phyloP scores from a whole-genome alignment of 2,888 invertebrate species.

The Danaus chrysippus region DNA sequence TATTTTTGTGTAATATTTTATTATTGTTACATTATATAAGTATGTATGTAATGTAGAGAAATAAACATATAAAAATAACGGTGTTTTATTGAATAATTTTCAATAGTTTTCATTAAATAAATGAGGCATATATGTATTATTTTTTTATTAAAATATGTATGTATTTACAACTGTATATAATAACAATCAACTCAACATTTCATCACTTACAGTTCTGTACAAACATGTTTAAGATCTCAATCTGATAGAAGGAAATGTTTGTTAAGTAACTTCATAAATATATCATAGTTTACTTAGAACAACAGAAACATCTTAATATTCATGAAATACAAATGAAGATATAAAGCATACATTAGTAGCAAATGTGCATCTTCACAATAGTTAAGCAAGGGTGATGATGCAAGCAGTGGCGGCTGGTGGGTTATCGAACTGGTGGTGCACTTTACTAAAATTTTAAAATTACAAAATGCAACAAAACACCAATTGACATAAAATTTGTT shows the following conservation, averaged over 20 bases:
- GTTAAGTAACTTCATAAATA: background rate
- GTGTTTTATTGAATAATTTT: background rate
- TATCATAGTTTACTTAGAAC: too few relatives aligned
- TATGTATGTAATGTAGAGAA: background rate
- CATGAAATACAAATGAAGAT: too few relatives aligned
- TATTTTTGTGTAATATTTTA: conserved; percentile 24
- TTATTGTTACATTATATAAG: conserved; percentile 6
- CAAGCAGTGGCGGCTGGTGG: too few relatives aligned
- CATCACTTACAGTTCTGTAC: conserved; percentile 6
- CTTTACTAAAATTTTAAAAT: too few relatives aligned
- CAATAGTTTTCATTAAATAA: background rate
- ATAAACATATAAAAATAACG: background rate
- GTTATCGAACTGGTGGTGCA: too few relatives aligned
- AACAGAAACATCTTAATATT: too few relatives aligned
- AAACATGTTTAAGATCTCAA: background rate
- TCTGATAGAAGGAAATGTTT: background rate
- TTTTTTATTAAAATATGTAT: conserved; percentile 24
- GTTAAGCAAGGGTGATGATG: too few relatives aligned
- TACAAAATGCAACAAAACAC: too few relatives aligned
- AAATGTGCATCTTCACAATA: too few relatives aligned
- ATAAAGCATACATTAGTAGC: too few relatives aligned
- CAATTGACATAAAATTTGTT: too few relatives aligned
- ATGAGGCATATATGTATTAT: background rate
- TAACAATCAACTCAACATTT: conserved; percentile 11
- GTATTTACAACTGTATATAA: conserved; percentile 28